Percentiles rank a stretch among this genome's conserved stretches.
phyloP scores from a whole-genome alignment of 2,888 invertebrate species.

The Copidosoma aretas region DNA sequence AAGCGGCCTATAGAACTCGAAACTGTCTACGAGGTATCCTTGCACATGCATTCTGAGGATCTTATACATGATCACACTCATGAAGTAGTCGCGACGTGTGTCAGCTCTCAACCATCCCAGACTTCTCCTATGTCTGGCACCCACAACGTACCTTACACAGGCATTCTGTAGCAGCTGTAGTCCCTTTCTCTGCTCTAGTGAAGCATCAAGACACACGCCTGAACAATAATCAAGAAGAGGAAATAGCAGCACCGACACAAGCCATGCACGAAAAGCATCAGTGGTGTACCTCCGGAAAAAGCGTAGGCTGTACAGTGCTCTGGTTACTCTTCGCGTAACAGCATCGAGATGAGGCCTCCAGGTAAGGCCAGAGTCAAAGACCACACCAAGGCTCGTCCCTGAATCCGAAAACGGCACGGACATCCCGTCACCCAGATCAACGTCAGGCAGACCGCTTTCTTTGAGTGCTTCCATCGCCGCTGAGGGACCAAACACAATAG shows the following conservation, averaged over 20 bases:
- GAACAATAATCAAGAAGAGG: not conserved
- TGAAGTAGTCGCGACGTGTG: not conserved
- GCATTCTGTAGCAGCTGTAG: not conserved
- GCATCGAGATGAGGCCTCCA: not conserved
- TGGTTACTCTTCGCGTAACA: not conserved
- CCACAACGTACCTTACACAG: too few relatives aligned
- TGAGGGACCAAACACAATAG: not conserved
- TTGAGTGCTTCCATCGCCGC: not conserved
- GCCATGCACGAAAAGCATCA: not conserved
- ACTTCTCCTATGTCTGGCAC: not conserved
- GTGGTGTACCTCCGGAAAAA: not conserved
- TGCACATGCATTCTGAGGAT: not conserved
- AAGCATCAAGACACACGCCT: not conserved
- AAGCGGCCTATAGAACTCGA: too few relatives aligned
- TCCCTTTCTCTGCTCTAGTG: not conserved
- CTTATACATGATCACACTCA: not conserved
- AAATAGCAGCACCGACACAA: not conserved
- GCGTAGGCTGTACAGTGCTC: not conserved
- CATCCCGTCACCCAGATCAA: not conserved
- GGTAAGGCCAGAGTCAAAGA: not conserved
- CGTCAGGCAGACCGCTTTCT: not conserved
- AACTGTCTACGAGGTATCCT: too few relatives aligned
- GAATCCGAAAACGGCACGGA: not conserved
- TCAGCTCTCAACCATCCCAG: not conserved
- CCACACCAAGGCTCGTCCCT: not conserved